Evolutionary conservation across 2,113 vertebrate species (phyloP).

Genomic region (Muntiacus muntjak): DNA sequence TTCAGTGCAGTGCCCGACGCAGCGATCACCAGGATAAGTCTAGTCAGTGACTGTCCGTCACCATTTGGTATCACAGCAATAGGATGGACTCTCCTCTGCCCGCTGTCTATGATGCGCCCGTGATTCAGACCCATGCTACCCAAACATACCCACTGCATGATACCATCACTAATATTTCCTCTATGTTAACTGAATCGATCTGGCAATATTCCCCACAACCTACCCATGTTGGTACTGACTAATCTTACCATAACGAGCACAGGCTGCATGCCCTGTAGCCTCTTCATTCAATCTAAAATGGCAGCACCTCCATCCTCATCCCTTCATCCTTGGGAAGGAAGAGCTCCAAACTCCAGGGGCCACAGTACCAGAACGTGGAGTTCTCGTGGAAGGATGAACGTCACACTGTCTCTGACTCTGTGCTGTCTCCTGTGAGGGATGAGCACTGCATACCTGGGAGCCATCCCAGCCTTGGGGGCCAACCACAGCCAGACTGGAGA

Average conservation of each 20-base stretch:
- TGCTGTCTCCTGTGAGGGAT: background rate
- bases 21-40: background rate
- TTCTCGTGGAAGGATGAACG: background rate
- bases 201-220: background rate
- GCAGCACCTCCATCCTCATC: background rate
- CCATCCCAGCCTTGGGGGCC: background rate
- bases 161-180: background rate
- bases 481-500: background rate
- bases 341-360: background rate
- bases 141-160: background rate
- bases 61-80: background rate
- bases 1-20: background rate
- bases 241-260: background rate
- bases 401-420: background rate
- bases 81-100: background rate
- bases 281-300: background rate
- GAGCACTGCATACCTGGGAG: background rate
- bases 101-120: background rate
- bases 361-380: too few species aligned
- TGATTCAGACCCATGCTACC: background rate
- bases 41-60: background rate
- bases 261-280: background rate
- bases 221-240: background rate
- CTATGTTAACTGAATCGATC: background rate
- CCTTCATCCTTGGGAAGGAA: background rate